Percentiles rank a stretch among this genome's conserved stretches.
Conservation (phyloP, 2,797 vertebrate species). For the Percopsis omiscomaycus region DNA sequence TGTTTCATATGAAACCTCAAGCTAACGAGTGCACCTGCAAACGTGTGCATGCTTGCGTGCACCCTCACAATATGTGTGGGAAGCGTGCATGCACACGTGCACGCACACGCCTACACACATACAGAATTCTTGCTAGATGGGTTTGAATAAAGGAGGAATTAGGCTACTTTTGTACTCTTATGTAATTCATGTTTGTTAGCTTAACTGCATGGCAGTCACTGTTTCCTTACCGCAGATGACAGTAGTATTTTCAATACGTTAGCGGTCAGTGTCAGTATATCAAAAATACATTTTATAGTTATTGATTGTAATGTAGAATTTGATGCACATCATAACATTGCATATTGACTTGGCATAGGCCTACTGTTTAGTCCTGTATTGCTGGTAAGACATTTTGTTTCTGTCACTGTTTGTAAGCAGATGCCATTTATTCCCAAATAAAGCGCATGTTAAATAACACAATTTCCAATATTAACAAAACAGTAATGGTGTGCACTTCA, state of each 20-base stretch:
- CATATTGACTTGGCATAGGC: too few relatives aligned
- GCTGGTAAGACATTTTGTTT: conserved; percentile 18
- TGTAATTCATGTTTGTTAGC: neutral
- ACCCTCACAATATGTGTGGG: too few relatives aligned
- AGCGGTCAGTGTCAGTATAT: too few relatives aligned
- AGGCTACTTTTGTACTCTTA: neutral
- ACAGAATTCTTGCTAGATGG: neutral
- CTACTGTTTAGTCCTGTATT: too few relatives aligned
- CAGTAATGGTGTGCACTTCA: conserved; percentile 64
- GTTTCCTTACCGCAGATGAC: neutral
- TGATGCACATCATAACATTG: too few relatives aligned
- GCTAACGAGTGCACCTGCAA: neutral
- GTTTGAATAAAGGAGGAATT: neutral
- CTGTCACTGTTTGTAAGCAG: conserved; percentile 4
- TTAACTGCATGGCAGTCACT: neutral
- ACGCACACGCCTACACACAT: neutral
- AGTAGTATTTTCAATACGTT: neutral
- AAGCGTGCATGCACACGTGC: too few relatives aligned
- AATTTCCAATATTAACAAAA: conserved; percentile 51
- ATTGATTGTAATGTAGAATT: too few relatives aligned
- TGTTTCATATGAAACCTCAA: neutral
- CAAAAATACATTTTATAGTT: neutral
- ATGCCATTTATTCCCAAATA: conserved; percentile 46
- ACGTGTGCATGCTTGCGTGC: neutral
- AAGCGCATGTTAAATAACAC: conserved; percentile 17